Conservation (phyloP, 2,113 vertebrate genomes). For the Dicentrarchus labrax region DNA sequence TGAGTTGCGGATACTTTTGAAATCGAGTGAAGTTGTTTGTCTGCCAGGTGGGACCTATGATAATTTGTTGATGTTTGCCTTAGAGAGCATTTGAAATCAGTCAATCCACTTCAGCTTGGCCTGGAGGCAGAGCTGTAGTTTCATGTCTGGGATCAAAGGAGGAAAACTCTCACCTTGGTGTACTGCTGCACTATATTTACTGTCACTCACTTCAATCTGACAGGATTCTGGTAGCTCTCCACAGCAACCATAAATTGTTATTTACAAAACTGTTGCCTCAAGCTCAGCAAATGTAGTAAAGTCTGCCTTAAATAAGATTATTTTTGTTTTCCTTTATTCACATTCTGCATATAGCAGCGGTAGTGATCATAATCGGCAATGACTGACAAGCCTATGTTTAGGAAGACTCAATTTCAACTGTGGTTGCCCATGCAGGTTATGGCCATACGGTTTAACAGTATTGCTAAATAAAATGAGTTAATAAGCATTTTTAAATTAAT, state of each 20-base stretch:
- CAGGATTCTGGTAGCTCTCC: background rate
- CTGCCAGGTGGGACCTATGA: constrained; percentile 43
- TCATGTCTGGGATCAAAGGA: constrained; percentile 49
- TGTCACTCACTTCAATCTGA: constrained; percentile 22
- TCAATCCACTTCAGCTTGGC: constrained; percentile 39
- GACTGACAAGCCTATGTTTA: background rate
- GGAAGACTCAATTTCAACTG: background rate
- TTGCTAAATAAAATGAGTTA: background rate
- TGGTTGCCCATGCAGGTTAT: too few species aligned
- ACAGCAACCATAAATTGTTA: constrained; percentile 19
- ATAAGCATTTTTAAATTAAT: background rate
- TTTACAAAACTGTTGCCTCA: background rate
- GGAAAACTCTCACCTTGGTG: constrained; percentile 28
- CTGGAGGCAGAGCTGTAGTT: constrained; percentile 30
- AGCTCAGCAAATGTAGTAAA: background rate
- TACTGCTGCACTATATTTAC: constrained; percentile 22
- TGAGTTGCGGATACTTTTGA: constrained; percentile 25
- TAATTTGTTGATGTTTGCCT: constrained; percentile 48
- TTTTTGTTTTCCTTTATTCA: background rate
- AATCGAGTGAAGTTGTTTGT: constrained; percentile 42
- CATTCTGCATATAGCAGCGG: background rate
- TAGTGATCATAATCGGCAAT: background rate
- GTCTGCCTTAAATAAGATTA: background rate
- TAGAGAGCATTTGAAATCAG: constrained; percentile 41
- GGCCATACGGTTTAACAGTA: background rate